Evolutionary conservation across 30 jellyfish, hydroid and myxozoan species (phyloP), one percentile per base, ranked within the genome.

Genomic region (Turritopsis dohrnii): DNA sequence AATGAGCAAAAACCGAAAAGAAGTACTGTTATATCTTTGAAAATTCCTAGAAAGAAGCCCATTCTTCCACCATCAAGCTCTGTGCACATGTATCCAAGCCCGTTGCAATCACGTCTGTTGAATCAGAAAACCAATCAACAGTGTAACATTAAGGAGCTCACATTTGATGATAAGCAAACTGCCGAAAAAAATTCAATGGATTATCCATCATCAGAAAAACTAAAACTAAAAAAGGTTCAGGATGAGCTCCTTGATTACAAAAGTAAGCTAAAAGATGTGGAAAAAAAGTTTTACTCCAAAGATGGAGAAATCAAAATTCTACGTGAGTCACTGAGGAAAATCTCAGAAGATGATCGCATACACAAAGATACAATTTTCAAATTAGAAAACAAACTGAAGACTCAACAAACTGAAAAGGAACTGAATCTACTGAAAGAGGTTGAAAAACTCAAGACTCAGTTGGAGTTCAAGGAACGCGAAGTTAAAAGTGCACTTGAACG

Each of bases 301-400:
- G 98, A 93, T 41, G 98, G 98, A 1, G 98, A 93, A 74, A 85
- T 93, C 16, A 93, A 88, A 65, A 93, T 93, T 27, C 90, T 93
- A 1, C 90, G 98, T 31, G 96, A 93, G 52, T 31, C 81, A 19
- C 66, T 93, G 52, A 79, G 74, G 30, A 88, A 72, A 69, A 66
- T 84, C 17, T 82, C 86, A 7, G 98, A 93, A 53, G 92, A 88
- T 24, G 88, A 85, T 28, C 81, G 74, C 16, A 72, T 60, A 29
- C 66, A 71, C 27, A 93, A 73, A 71, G 69, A 65, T 0, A 74
- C 82, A 71, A 53, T 88, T 52, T 85, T 65, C 77, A 83, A 52
- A 65, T 27, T 81, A 17, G 94, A 88, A 71, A 84, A 83, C 52
- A 75, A 75, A 20, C 30, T 71, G 28, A 52, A 83, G 52, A 81